Evolutionary conservation across 1,140 invertebrate species (phyloP), one percentile per base, ranked within the genome.

Genomic region (Maniola jurtina): DNA sequence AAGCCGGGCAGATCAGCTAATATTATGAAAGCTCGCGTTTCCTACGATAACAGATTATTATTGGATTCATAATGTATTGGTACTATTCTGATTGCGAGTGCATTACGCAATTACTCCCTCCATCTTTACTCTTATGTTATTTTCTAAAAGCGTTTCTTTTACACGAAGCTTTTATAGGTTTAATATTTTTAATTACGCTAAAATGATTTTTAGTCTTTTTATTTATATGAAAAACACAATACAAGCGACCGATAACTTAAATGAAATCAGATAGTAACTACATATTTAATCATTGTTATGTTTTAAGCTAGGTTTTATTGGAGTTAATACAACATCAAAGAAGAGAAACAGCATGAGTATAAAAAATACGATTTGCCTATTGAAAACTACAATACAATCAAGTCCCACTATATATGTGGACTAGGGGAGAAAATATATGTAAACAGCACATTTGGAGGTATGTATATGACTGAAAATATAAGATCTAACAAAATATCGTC

Each of bases 401-500:
- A 34, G 25, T 11, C 52, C 52, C 33, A 55, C 33, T 15, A 8
- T 50, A 55, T 8, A 55, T 16, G 6, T 54, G 33, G 47, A 10
- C 47, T 50, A 50, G 6, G 33, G 52, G 15, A 11, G 4, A 13
- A n/a, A 55, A 25, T 2, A n/a, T 48, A n/a, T 2, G 14, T 7
- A n/a, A 55, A 55, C 52, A 34, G 52, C 14, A 50, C 48, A 50
- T 50, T 50, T 7, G 52, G 11, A n/a, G 16, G 52, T 15, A 14
- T 47, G 14, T 25, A 36, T 14, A 25, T 35, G 11, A 25, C 35
- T 35, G 35, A 57, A 57, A 57, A 16, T 57, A 57, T 56, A 57
- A 57, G 2, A 38, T 57, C n/a, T 62, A 66, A 62, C 2, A 66
- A 60, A 64, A 58, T 71, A 56, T 69, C 45, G 40, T 61, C 57